Evolutionary conservation across 2,113 vertebrate species (phyloP), one percentile per base, ranked within the genome.

Genomic region (Taurulus bubalis): DNA sequence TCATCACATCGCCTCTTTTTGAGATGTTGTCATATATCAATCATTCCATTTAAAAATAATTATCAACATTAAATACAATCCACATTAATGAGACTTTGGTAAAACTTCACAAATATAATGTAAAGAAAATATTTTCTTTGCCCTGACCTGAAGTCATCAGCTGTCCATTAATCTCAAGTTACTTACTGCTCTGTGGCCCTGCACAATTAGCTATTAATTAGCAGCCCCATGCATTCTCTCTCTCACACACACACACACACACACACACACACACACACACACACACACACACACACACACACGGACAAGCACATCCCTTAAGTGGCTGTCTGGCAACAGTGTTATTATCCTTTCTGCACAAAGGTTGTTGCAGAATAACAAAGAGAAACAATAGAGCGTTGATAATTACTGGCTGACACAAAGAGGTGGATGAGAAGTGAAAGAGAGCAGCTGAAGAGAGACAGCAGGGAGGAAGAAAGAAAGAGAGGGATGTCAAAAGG

Each of bases 161-260:
- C 55, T 78, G 38, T 36, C 28, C 15, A n/a, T 30, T 51, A 30
- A 36, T 68, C 40, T 69, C 15, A 26, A 30, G 49, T 32, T 40
- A 16, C 40, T 15, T 22, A 67, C 36, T 34, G 20, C 38, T 68
- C 51, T 38, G 28, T 49, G n/a, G 62, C 28, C 10, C 38, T 34
- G 62, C 36, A 65, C 78, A 80, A 80, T 80, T 53, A 71, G 26
- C 36, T 26, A 64, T 45, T 66, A 82, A 53, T 64, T 60, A 77
- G 32, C 32, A 36, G 49, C 49, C 16, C 16, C 47, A 8, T 51
- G 7, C 49, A 22, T 49, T 20, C 47, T 20, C 47, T 49, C 18
- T 20, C 47, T 49, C 34, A 42, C n/a, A 58, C 24, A 58, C 56
- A 58, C 53, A 66, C 16, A 30, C 49, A 22, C 71, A 8, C 32